phyloP scores from a whole-genome alignment of 2,113 vertebrate genomes.

The Zootoca vivipara region DNA sequence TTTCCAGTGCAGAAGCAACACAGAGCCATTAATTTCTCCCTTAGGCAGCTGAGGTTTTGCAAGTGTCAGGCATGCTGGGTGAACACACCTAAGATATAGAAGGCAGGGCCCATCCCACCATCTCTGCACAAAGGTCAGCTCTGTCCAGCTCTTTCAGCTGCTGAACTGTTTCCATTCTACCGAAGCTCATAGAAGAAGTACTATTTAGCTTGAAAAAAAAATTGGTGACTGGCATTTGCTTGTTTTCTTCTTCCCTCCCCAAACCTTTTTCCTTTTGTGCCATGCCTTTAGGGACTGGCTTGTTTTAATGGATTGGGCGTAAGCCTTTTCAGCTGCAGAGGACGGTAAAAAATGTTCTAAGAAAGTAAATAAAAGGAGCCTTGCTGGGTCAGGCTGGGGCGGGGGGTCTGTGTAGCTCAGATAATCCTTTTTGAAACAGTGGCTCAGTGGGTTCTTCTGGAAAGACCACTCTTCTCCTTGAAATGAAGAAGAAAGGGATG shows the following conservation, averaged over 20 bases:
- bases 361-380: too few species aligned
- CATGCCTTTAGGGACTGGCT: background rate
- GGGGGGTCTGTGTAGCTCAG: too few species aligned
- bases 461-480: too few species aligned
- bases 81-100: background rate
- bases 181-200: background rate
- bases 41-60: background rate
- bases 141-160: background rate
- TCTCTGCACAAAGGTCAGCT: background rate
- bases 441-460: too few species aligned
- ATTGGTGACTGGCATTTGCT: background rate
- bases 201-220: background rate
- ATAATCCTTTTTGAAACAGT: too few species aligned
- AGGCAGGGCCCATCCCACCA: background rate
- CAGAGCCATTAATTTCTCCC: background rate
- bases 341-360: too few species aligned
- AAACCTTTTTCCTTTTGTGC: background rate
- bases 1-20: background rate
- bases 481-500: too few species aligned
- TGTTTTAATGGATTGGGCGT: too few species aligned
- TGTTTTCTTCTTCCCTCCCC: background rate
- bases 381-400: too few species aligned
- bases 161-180: background rate
- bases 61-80: background rate
- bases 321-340: too few species aligned